Base-by-base conservation (phyloP, 2,113 vertebrate genomes). In the Gasterosteus aculeatus region DNA sequence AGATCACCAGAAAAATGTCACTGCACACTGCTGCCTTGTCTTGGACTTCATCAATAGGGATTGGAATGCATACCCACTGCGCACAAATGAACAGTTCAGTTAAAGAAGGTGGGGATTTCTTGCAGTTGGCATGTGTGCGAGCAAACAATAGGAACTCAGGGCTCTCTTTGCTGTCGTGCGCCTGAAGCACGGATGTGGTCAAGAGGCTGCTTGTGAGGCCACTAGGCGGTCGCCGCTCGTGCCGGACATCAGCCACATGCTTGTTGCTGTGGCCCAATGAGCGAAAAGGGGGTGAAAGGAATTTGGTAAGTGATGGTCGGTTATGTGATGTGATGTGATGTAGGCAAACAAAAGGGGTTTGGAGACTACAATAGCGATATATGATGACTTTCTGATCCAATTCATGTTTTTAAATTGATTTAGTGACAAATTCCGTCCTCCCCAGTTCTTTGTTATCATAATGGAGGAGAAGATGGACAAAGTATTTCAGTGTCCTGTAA, bases 181-280 rank as follows among this genome's bases (percentile, higher is more conserved):
- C 67, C 60, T 65, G 35, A 54, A 47, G 75, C 69, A 4, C 31
- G 10, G 41, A 29, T 31, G 38, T 41, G 62, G 69, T 76, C 71
- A 77, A 66, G 49, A 60, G 59, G 78, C 69, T 77, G 53, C 33
- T 54, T 75, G 61, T 72, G 19, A 47, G 39, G 53, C 31, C 51
- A 64, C 33, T 39, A 15, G 14, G 39, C 42, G 75, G 75, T 44
- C 74, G 67, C 63, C 62, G 39, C 66, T 49, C 60, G 29, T 66
- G 56, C 44, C 56, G 69, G 12, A 42, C 65, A 65, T 87, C 75
- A 41, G 29, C 16, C 53, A 49, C 49, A 72, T 60, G 66, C 47
- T 29, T 84, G 85, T 78, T 74, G 77, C 69, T 64, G 38, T 39
- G 62, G 75, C 81, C 58, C 66, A 81, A 80, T 33, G 38, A 42